These are phyloP conservation scores for Limnephilus auricula DNA, from an alignment of 2,888 invertebrate genomes.

Conservation along the genomic window DNA sequence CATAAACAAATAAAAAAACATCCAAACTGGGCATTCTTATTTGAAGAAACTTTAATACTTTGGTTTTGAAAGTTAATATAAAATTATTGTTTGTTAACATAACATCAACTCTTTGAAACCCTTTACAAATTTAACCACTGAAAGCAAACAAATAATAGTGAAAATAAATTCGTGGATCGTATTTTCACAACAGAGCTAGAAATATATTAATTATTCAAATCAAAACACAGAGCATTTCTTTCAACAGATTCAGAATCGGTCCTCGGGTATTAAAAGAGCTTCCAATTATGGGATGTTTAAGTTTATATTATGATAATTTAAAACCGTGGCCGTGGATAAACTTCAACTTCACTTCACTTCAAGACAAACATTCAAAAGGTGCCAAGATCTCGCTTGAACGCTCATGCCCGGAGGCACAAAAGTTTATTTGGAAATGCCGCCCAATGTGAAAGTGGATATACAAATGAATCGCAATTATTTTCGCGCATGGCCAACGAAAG, in stretches of 20 bases:
- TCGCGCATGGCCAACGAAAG: conserved; percentile 50
- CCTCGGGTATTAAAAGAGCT: not conserved
- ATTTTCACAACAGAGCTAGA: not conserved
- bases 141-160: not conserved
- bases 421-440: conserved; percentile 45
- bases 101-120: not conserved
- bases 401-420: conserved; percentile 15
- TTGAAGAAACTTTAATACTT: not conserved
- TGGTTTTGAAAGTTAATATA: not conserved
- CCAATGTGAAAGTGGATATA: conserved; percentile 4
- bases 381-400: not conserved
- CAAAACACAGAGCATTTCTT: not conserved
- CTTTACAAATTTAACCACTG: not conserved
- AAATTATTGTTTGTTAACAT: not conserved
- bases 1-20: not conserved
- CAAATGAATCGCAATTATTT: conserved; percentile 58
- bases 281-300: not conserved
- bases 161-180: not conserved
- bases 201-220: not conserved
- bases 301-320: not conserved
- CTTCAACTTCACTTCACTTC: not conserved
- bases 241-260: not conserved
- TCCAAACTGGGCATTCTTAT: too few relatives aligned
- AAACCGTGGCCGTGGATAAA: not conserved
- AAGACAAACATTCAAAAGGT: conserved; percentile 17